These are phyloP conservation scores for Macquaria ambigua DNA, from an alignment of 2,113 vertebrate species.

Conservation along the genomic window DNA sequence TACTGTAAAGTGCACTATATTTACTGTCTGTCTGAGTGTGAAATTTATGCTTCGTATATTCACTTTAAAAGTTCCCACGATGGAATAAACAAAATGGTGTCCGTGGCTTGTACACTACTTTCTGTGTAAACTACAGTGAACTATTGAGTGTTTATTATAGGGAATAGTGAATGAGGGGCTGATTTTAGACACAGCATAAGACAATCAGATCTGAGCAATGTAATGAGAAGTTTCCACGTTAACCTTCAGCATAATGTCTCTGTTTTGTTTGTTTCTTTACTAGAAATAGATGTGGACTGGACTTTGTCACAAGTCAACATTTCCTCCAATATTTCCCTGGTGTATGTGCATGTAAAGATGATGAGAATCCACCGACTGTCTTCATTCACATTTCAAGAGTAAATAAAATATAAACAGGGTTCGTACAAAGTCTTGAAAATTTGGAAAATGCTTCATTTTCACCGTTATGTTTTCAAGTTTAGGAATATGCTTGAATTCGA, in stretches of 20 bases:
- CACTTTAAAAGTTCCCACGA: not conserved
- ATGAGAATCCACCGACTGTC: not conserved
- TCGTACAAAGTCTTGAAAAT: too few species aligned
- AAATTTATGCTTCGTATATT: not conserved
- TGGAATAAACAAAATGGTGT: not conserved
- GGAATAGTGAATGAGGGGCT: not conserved
- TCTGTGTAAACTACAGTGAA: not conserved
- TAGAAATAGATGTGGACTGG: not conserved
- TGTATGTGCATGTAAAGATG: not conserved
- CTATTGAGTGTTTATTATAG: not conserved
- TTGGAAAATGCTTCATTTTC: too few species aligned
- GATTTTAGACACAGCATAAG: not conserved
- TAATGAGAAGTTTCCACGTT: conserved; percentile 15
- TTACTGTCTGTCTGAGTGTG: not conserved
- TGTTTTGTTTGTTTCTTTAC: not conserved
- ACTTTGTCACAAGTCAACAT: not conserved
- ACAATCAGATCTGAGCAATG: not conserved
- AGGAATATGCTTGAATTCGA: too few species aligned
- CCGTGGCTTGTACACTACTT: not conserved
- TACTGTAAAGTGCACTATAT: not conserved
- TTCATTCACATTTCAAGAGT: not conserved
- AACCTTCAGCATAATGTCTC: not conserved
- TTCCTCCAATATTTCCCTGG: not conserved
- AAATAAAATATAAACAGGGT: not conserved
- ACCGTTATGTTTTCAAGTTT: too few species aligned